phyloP scores from a whole-genome alignment of 2,113 vertebrate genomes.

The Cyprinodon tularosa region DNA sequence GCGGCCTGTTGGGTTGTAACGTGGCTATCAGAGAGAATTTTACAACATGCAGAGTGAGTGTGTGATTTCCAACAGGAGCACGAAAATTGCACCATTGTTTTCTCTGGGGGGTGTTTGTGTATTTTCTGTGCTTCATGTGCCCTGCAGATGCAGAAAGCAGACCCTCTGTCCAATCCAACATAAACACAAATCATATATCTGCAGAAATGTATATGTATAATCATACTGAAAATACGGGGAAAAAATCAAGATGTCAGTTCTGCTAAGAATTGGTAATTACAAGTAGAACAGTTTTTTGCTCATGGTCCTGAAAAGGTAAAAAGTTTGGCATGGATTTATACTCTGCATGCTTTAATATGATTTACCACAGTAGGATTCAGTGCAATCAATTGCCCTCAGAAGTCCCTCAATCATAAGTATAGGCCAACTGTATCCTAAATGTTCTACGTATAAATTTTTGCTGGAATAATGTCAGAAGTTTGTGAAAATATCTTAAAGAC shows the following conservation, averaged over 20 bases:
- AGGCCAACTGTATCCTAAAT: no score
- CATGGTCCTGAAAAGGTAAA: no score
- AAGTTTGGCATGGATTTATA: no score
- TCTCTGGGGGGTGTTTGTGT: slow-evolving; percentile 60
- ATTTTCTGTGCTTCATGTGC: slow-evolving; percentile 70
- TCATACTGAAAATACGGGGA: slow-evolving; percentile 25
- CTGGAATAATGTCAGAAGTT: no score
- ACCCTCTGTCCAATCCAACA: slow-evolving; percentile 25
- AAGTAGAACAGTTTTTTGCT: no score
- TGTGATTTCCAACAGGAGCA: slow-evolving; percentile 69
- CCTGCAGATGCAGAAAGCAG: slow-evolving; percentile 67
- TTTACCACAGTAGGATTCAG: no score
- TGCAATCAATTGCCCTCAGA: no score
- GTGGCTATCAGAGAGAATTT: slow-evolving; percentile 65
- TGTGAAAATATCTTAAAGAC: no score
- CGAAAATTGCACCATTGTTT: slow-evolving; percentile 67
- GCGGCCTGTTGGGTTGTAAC: slow-evolving; percentile 60
- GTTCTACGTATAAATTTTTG: no score
- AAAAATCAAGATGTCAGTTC: not conserved
- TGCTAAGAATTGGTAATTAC: not conserved
- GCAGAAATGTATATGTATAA: slow-evolving; percentile 31
- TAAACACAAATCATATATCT: slow-evolving; percentile 1
- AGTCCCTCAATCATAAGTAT: no score
- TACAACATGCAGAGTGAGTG: slow-evolving; percentile 63
- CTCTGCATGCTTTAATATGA: no score